Base-by-base conservation (phyloP, 1,140 invertebrate genomes). In the Bradynema listronoti region DNA sequence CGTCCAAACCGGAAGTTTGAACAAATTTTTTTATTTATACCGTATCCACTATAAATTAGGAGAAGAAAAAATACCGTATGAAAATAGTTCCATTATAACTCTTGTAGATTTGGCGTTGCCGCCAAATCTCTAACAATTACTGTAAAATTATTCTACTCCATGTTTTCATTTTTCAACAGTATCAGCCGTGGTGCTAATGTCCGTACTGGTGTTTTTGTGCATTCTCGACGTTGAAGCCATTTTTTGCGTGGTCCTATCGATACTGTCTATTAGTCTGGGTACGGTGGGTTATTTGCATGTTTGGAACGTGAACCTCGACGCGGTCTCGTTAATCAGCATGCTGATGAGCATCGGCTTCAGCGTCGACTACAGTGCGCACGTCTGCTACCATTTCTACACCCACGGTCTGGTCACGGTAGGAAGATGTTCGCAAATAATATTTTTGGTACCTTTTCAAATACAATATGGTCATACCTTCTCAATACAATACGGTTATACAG, bases 371-470 rank as follows among this genome's bases (percentile, higher is more conserved):
- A 72, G 61, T n/a, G 69, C 69, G 9, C 72, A 74, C 53, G 58
- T 74, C 33, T 74, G 72, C 43, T 74, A 74, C 58, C 72, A 74
- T 41, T 74, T 68, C 39, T 74, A 78, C 46, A 73, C 72, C 1
- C 67, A 73, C 53, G 53, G 45, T 16, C 24, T 42, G n/a, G n/a
- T n/a, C n/a, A n/a, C n/a, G n/a, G n/a, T n/a, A n/a, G n/a, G n/a
- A n/a, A n/a, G n/a, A n/a, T n/a, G n/a, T n/a, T n/a, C n/a, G n/a
- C n/a, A n/a, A n/a, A n/a, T n/a, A n/a, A n/a, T n/a, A n/a, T n/a
- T n/a, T n/a, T n/a, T n/a, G n/a, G n/a, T n/a, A n/a, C n/a, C n/a
- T n/a, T n/a, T n/a, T n/a, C n/a, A n/a, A n/a, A n/a, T n/a, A n/a
- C n/a, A n/a, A n/a, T n/a, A n/a, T n/a, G n/a, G n/a, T n/a, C n/a